phyloP scores from a whole-genome alignment of 2,113 vertebrate species.

The Agelaius phoeniceus region DNA sequence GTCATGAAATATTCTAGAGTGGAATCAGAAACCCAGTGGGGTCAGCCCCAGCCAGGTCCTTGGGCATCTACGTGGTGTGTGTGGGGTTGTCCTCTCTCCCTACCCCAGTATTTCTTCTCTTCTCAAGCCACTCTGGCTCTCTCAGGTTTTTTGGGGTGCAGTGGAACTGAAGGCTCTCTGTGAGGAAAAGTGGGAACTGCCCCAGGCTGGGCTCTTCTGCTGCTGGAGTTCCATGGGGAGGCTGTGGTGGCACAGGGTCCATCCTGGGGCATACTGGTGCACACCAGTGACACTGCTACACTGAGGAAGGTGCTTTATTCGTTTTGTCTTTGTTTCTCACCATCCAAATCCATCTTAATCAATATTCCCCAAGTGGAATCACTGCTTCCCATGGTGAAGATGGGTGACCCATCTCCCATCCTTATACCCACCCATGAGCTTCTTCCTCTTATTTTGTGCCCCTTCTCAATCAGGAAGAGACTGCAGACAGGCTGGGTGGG shows the following conservation, averaged over 20 bases:
- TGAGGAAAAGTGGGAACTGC: neutral
- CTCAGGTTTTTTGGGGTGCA: neutral
- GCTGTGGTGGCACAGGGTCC: too few species aligned
- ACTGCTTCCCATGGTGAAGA: neutral
- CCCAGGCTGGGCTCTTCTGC: neutral
- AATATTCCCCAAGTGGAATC: neutral
- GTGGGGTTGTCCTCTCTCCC: neutral
- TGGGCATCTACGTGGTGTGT: neutral
- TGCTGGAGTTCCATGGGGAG: neutral
- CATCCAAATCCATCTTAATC: neutral
- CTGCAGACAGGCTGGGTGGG: neutral
- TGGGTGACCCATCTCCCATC: neutral
- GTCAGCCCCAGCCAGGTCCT: neutral
- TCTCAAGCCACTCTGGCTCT: neutral
- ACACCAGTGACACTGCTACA: neutral
- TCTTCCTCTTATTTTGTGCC: neutral
- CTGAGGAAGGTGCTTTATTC: neutral
- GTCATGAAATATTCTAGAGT: neutral
- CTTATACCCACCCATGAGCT: neutral
- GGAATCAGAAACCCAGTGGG: neutral
- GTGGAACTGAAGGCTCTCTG: neutral
- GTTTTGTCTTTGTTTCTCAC: neutral
- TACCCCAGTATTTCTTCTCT: neutral
- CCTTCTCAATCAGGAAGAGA: rapidly evolving
- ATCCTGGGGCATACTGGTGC: neutral